Evolutionary conservation across 2,797 vertebrate species (phyloP).

Genomic region (Peromyscus attwateri): DNA sequence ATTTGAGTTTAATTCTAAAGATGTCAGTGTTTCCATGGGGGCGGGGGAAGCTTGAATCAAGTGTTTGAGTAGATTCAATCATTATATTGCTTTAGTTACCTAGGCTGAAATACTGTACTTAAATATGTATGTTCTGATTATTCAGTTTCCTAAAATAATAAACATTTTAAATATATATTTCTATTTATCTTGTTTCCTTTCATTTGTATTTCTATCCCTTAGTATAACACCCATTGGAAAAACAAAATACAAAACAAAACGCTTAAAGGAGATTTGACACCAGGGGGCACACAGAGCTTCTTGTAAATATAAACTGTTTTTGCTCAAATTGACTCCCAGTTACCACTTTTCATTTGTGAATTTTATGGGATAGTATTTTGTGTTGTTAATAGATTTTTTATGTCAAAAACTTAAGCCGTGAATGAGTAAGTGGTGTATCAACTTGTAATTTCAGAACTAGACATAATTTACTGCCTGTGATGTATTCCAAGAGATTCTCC

Average conservation of each 20-base stretch:
- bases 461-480: neutral
- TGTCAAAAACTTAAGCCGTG: neutral
- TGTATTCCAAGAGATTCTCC: neutral
- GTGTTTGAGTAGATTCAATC: neutral
- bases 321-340: neutral
- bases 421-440: neutral
- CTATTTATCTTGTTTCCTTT: neutral
- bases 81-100: neutral
- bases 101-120: neutral
- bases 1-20: constrained; percentile 4
- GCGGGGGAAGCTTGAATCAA: neutral
- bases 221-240: neutral
- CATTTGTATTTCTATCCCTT: neutral
- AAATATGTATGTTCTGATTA: neutral
- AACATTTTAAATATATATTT: constrained; percentile 20
- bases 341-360: neutral
- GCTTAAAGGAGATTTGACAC: neutral
- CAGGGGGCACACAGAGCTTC: constrained; percentile 62
- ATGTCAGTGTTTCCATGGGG: constrained; percentile 62
- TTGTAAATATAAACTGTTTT: neutral
- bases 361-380: neutral
- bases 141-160: constrained; percentile 11
- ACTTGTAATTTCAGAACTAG: neutral
- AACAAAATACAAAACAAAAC: neutral
- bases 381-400: neutral